These are phyloP conservation scores for Ctenochaetus hawaiiensis DNA, from an alignment of 2,797 vertebrate genomes.

Conservation along the genomic window DNA sequence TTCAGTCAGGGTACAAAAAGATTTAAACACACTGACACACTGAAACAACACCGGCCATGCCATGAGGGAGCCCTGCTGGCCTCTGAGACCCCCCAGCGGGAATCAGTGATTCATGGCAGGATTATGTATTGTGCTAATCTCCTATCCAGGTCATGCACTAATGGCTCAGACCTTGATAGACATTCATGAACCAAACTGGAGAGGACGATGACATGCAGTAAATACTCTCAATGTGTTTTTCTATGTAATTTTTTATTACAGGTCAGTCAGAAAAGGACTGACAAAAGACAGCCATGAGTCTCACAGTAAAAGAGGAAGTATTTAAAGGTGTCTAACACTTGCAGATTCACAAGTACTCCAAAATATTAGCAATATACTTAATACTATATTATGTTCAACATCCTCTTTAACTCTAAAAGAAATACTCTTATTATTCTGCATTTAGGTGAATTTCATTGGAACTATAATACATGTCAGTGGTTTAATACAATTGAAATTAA, in stretches of 20 bases:
- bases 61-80: slow-evolving; percentile 33
- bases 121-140: slow-evolving; percentile 71
- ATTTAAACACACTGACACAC: slow-evolving; percentile 28
- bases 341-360: not conserved
- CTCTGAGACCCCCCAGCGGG: slow-evolving; percentile 20
- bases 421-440: not conserved
- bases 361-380: not conserved
- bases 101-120: slow-evolving; percentile 53
- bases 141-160: slow-evolving; percentile 63
- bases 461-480: not conserved
- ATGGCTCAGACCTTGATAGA: slow-evolving; percentile 27
- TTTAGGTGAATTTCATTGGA: not conserved
- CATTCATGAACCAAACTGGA: not conserved
- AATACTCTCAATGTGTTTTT: slow-evolving; percentile 2
- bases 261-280: not conserved
- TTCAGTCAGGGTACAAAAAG: not conserved
- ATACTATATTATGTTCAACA: not conserved
- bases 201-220: slow-evolving; percentile 5
- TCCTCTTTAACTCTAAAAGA: not conserved
- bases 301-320: not conserved
- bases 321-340: not conserved
- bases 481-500: not conserved
- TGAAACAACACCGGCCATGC: slow-evolving; percentile 25
- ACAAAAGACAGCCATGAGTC: not conserved
- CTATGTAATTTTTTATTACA: slow-evolving; percentile 4